Base-by-base conservation (phyloP, 2,888 invertebrate species). In the Piscicola geometra region DNA sequence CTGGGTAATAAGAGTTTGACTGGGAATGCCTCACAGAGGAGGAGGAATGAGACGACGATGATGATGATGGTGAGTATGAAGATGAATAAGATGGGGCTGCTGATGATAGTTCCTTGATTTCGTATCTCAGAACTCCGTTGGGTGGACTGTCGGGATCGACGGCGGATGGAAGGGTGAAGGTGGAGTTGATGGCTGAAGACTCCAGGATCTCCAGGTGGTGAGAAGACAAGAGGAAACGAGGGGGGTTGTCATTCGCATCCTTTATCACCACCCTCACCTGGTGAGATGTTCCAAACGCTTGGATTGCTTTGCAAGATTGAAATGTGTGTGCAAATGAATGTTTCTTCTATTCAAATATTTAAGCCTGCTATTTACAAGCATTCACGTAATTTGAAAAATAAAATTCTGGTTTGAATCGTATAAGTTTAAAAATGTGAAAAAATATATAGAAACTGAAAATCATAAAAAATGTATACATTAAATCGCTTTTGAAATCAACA, bases 181-280 rank as follows among this genome's bases (percentile, higher is more conserved):
- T 76, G 71, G 71, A 76, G 9, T 78, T 78, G 35, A 77, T 75
- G 1, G 75, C 36, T 0, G 79, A 75, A 3, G 80, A 79, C 60
- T 80, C 80, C 21, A 78, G 77, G 28, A 80, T 78, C 36, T 77
- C 50, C 18, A 77, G 41, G 21, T 68, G 56, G 12, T 32, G 25
- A 41, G 28, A 56, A 5, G 56, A 25, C 12, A 77, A 75, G 3
- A 67, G 64, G 71, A 80, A 80, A 30, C 71, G 25, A 12, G 80
- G 80, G 66, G 69, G 60, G 73, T 79, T 79, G 73, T 79, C 79
- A 64, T 79, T 79, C 60, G 76, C 75, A 56, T 79, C 79, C 30
- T 69, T 18, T 15, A 79, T 60, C 71, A 56, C 64, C 9, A 74
- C 41, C 15, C 5, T 28, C 28, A 67, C 28, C 67, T 56, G 21